phyloP scores from a whole-genome alignment of 2,888 invertebrate genomes.

The Agrilus biguttatus region DNA sequence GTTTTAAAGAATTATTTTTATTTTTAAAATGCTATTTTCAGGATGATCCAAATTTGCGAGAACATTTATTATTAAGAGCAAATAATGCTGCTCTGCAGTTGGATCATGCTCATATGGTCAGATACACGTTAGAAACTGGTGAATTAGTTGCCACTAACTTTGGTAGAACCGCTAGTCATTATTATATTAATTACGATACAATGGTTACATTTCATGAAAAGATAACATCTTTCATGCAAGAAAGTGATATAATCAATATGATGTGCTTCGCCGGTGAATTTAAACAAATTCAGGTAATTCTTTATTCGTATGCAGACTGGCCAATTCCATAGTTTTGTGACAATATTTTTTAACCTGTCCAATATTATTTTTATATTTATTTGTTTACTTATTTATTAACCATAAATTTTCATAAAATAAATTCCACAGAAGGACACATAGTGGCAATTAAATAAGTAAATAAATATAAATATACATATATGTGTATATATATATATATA shows the following conservation, averaged over 20 bases:
- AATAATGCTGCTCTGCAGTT: conserved; percentile 67
- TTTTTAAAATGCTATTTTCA: conserved; percentile 7
- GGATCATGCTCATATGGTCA: conserved; percentile 88
- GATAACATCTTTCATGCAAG: conserved; percentile 67
- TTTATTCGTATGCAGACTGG: conserved; percentile 1
- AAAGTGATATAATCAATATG: conserved; percentile 76
- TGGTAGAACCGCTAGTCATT: conserved; percentile 94
- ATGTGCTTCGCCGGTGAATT: conserved; percentile 90
- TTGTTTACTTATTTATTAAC: too few relatives aligned
- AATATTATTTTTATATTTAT: neutral
- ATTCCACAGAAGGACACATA: too few relatives aligned
- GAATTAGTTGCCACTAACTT: conserved; percentile 72
- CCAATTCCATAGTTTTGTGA: conserved; percentile 2
- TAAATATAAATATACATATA: too few relatives aligned
- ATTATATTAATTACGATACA: conserved; percentile 92
- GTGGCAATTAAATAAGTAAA: conserved; percentile 1
- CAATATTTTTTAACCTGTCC: neutral
- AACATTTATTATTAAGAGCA: conserved; percentile 64
- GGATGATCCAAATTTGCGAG: conserved; percentile 67
- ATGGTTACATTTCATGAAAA: conserved; percentile 84
- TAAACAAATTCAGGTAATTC: conserved; percentile 63
- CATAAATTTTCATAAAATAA: too few relatives aligned
- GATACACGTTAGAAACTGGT: conserved; percentile 74
- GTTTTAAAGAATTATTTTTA: neutral
- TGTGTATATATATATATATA: too few relatives aligned